Conservation (phyloP, 2,797 vertebrate species). For the Pygocentrus nattereri region DNA sequence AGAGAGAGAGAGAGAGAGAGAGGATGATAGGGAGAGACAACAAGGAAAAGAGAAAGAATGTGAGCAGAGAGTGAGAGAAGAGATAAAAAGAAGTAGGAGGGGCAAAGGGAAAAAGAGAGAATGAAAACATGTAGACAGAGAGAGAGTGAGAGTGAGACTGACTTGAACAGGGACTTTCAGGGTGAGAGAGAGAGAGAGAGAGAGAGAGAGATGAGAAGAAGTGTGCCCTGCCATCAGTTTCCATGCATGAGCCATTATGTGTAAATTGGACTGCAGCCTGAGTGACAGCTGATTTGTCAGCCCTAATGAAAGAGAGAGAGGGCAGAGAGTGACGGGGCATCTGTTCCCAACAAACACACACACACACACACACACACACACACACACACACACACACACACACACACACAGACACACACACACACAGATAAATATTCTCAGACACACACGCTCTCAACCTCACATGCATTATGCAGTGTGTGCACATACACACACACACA, state of each 20-base stretch:
- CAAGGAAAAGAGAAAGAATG: conserved; percentile 39
- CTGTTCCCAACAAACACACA: conserved; percentile 33
- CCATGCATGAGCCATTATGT: conserved; percentile 95
- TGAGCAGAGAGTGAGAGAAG: conserved; percentile 30
- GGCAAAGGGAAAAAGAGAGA: conserved; percentile 17
- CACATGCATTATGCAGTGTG: conserved; percentile 10
- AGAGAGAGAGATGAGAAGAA: conserved; percentile 31
- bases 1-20: conserved; percentile 37
- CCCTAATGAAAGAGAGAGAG: conserved; percentile 84
- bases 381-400: conserved; percentile 11
- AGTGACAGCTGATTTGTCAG: conserved; percentile 94
- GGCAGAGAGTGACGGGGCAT: conserved; percentile 66
- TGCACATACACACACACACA: background rate
- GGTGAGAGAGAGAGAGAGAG: conserved; percentile 36
- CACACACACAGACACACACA: conserved; percentile 32
- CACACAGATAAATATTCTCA: conserved; percentile 14
- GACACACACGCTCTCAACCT: background rate
- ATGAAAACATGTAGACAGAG: conserved; percentile 40
- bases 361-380: conserved; percentile 30
- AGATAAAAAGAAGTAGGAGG: background rate
- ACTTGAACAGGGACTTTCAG: too few relatives aligned
- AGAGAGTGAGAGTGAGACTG: conserved; percentile 8
- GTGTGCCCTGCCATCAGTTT: conserved; percentile 81
- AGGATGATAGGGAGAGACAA: conserved; percentile 50
- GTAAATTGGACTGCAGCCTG: conserved; percentile 92